Evolutionary conservation across 2,113 vertebrate species (phyloP).

Genomic region (Tetrax tetrax): DNA sequence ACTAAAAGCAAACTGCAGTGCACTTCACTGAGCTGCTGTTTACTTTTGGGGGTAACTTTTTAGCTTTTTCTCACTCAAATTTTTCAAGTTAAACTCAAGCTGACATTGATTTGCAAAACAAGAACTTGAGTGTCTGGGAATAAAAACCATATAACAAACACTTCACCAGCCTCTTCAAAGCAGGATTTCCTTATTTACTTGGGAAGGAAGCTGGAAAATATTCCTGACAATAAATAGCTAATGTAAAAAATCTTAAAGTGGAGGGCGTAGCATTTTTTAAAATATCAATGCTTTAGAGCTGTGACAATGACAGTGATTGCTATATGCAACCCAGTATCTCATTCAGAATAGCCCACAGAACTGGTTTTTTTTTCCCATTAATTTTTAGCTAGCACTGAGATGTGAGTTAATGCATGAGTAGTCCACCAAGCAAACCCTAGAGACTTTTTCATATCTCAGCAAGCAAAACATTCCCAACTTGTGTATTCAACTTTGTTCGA

Average conservation of each 20-base stretch:
- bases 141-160: not conserved
- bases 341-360: not conserved
- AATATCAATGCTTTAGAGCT: not conserved
- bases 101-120: not conserved
- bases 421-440: not conserved
- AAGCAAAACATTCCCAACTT: not conserved
- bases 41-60: not conserved
- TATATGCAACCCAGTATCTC: not conserved
- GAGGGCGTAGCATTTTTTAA: not conserved
- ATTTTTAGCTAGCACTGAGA: not conserved
- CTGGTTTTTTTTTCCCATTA: not conserved
- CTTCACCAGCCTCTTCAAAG: not conserved
- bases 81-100: not conserved
- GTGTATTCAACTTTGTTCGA: not conserved
- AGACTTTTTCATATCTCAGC: not conserved
- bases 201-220: not conserved
- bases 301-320: not conserved
- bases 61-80: not conserved
- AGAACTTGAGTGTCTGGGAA: not conserved
- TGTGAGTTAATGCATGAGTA: not conserved
- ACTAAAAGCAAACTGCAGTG: not conserved
- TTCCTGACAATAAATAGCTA: not conserved
- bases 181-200: conserved; percentile 67
- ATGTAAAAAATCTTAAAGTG: not conserved
- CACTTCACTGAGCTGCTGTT: conserved; percentile 5